Percentiles rank a stretch among this genome's conserved stretches.
These are phyloP conservation scores for Archips xylosteana DNA, from an alignment of 2,888 invertebrate species.

Conservation along the genomic window DNA sequence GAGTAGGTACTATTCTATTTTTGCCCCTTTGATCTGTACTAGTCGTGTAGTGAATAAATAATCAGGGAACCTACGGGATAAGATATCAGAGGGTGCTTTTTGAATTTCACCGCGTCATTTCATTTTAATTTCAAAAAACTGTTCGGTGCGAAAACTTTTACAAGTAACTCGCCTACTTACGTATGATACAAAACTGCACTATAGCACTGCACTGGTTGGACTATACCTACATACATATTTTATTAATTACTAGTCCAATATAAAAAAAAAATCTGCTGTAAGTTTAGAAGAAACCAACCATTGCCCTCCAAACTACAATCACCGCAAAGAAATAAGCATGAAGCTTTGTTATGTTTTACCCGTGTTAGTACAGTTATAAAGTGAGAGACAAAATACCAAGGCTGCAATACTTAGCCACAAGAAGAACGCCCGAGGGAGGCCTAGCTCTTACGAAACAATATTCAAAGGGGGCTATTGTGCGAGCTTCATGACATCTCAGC, in stretches of 20 bases:
- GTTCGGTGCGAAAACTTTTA: neutral
- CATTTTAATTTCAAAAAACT: neutral
- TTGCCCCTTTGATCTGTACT: neutral
- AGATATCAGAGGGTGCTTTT: neutral
- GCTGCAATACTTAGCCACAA: neutral
- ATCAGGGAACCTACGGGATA: neutral
- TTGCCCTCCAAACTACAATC: neutral
- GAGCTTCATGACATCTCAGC: slow-evolving; percentile 33
- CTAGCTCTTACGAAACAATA: slow-evolving; percentile 34
- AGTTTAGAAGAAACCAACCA: neutral
- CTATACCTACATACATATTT: no score
- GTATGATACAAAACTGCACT: no score
- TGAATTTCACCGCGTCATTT: neutral
- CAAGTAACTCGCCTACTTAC: no score
- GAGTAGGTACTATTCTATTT: neutral
- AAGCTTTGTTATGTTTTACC: neutral
- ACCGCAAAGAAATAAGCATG: neutral
- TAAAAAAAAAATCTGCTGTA: neutral
- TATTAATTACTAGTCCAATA: no score
- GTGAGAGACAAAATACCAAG: slow-evolving; percentile 8
- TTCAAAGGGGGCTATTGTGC: slow-evolving; percentile 27
- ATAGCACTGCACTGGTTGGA: no score
- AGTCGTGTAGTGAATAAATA: neutral
- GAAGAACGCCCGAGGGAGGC: slow-evolving; percentile 24
- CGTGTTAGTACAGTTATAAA: neutral